phyloP scores from a whole-genome alignment of 2,113 vertebrate species.

The Camarhynchus parvulus region DNA sequence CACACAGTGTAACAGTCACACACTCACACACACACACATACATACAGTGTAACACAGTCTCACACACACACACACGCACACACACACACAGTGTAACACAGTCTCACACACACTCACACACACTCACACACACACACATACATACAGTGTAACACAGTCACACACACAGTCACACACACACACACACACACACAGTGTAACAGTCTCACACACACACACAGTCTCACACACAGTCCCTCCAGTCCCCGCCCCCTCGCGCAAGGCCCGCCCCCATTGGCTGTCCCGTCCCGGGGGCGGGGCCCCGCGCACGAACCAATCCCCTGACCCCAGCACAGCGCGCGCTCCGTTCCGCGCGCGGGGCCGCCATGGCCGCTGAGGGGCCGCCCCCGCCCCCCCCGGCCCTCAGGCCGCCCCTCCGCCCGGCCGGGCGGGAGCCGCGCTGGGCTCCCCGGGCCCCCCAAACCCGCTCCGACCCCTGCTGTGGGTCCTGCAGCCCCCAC shows the following conservation, averaged over 20 bases:
- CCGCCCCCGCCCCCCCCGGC: background rate
- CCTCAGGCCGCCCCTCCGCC: accelerated
- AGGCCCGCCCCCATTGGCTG: background rate
- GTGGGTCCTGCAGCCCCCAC: background rate
- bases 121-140: background rate
- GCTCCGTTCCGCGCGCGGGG: background rate
- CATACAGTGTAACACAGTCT: too few relatives aligned
- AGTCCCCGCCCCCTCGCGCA: background rate
- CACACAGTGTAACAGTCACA: too few relatives aligned
- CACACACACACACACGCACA: too few relatives aligned
- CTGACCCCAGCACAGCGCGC: accelerated
- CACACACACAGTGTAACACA: too few relatives aligned
- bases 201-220: too few relatives aligned
- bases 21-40: too few relatives aligned
- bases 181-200: too few relatives aligned
- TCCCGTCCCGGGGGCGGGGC: background rate
- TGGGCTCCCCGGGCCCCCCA: too few relatives aligned
- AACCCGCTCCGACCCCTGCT: background rate
- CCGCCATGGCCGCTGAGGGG: background rate
- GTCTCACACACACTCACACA: too few relatives aligned
- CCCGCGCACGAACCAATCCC: background rate
- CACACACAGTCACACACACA: background rate
- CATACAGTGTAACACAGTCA: background rate
- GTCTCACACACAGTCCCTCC: too few relatives aligned
- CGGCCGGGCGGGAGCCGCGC: background rate